Evolutionary conservation across 2,113 vertebrate genomes (phyloP).

Genomic region (Dasyurus viverrinus): DNA sequence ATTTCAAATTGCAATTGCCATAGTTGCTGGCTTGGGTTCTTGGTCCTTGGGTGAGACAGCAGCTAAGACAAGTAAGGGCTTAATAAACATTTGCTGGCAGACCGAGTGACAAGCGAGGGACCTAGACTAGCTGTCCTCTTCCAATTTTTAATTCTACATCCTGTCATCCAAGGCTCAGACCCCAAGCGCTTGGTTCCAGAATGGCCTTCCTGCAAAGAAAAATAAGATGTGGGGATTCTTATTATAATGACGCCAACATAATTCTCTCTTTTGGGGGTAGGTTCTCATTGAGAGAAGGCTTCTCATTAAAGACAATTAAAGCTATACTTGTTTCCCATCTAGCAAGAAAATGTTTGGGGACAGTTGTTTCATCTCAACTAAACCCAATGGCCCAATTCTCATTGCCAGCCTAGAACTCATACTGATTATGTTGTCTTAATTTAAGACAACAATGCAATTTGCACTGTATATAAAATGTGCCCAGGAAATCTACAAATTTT

Average conservation of each 20-base stretch:
- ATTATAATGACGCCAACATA: background rate
- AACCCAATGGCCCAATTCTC: background rate
- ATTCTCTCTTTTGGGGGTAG: background rate
- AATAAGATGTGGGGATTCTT: background rate
- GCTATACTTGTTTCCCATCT: background rate
- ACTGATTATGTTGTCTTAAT: constrained; percentile 48
- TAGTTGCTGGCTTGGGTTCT: background rate
- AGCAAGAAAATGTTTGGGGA: background rate
- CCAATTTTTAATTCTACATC: background rate
- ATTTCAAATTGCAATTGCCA: too few species aligned
- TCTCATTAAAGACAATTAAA: background rate
- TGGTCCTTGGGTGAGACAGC: background rate
- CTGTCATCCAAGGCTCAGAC: background rate
- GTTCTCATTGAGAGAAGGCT: background rate
- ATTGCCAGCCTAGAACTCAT: background rate
- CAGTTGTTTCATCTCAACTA: background rate
- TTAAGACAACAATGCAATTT: background rate
- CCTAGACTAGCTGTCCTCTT: background rate
- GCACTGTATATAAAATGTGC: constrained; percentile 28
- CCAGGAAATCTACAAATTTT: constrained; percentile 15
- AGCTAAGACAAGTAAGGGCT: background rate
- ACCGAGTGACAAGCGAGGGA: background rate
- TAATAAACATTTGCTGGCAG: background rate
- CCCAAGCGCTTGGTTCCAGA: background rate
- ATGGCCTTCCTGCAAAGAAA: background rate